Percentiles rank a stretch among this genome's conserved stretches.
These are phyloP conservation scores for Lacanobia oleracea DNA, from an alignment of 2,888 invertebrate species.

Conservation along the genomic window DNA sequence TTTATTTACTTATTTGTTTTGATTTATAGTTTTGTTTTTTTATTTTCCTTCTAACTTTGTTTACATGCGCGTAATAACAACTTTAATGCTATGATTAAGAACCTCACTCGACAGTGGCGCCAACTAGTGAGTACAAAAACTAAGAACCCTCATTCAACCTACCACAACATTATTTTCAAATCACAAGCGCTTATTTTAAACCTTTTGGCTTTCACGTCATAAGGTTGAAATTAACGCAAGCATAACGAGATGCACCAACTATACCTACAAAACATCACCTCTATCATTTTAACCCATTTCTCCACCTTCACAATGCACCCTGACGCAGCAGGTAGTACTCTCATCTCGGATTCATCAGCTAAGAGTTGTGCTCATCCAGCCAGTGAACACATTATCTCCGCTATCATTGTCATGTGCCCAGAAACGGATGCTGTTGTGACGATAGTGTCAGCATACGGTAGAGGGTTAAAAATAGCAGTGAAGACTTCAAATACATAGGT, in stretches of 20 bases:
- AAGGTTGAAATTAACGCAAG: neutral
- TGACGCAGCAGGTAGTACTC: conserved; percentile 59
- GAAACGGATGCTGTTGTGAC: conserved; percentile 48
- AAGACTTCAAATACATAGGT: too few species aligned
- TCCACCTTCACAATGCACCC: conserved; percentile 4
- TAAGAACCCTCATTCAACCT: too few species aligned
- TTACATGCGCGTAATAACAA: too few species aligned
- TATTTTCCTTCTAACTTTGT: too few species aligned
- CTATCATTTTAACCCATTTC: conserved; percentile 52
- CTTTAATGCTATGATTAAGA: too few species aligned
- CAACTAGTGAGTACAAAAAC: too few species aligned
- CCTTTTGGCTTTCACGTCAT: neutral
- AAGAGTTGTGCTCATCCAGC: conserved; percentile 72
- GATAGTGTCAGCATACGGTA: conserved; percentile 22
- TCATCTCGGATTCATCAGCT: conserved; percentile 67
- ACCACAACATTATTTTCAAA: neutral
- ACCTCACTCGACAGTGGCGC: too few species aligned
- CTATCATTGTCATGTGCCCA: conserved; percentile 71
- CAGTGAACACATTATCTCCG: conserved; percentile 76
- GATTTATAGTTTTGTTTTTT: too few species aligned
- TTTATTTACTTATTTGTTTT: too few species aligned
- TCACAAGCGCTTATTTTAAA: neutral
- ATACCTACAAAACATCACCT: conserved; percentile 1
- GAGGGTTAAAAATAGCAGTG: conserved; percentile 25
- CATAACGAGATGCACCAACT: neutral